Conservation (phyloP, 2,888 invertebrate species). For the Taphrorychus bicolor region DNA sequence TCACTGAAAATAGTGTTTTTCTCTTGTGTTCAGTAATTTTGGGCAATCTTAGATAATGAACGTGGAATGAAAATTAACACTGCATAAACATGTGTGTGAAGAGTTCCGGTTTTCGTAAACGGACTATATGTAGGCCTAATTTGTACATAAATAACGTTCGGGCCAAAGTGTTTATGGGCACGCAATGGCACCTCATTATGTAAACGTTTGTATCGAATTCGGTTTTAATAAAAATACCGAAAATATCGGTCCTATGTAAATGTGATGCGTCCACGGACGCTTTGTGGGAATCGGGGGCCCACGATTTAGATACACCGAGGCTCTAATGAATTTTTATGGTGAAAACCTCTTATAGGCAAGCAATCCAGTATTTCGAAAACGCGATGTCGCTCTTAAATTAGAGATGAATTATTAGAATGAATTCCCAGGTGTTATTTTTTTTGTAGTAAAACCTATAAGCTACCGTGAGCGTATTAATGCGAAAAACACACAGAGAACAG, state of each 20-base stretch:
- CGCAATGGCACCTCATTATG: slow-evolving; percentile 16
- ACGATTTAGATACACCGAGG: background rate
- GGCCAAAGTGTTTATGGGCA: slow-evolving; percentile 17
- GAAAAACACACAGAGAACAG: background rate
- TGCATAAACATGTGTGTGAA: background rate
- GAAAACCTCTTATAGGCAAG: background rate
- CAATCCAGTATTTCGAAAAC: too few relatives aligned
- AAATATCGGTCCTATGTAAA: slow-evolving; percentile 9
- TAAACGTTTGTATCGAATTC: background rate
- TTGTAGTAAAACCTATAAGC: background rate
- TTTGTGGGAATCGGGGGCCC: background rate
- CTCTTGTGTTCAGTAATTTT: too few relatives aligned
- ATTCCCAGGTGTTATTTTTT: background rate
- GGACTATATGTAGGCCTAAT: background rate
- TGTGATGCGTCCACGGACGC: background rate
- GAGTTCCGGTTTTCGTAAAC: background rate
- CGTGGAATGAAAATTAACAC: too few relatives aligned
- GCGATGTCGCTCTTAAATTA: too few relatives aligned
- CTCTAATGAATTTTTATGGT: background rate
- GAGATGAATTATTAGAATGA: background rate
- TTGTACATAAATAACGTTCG: background rate
- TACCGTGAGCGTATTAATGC: background rate
- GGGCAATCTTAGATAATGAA: too few relatives aligned
- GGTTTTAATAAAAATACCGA: slow-evolving; percentile 20
- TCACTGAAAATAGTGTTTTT: too few relatives aligned